Evolutionary conservation across 2,113 vertebrate species (phyloP).

Genomic region (Pelecanoides urinatrix): DNA sequence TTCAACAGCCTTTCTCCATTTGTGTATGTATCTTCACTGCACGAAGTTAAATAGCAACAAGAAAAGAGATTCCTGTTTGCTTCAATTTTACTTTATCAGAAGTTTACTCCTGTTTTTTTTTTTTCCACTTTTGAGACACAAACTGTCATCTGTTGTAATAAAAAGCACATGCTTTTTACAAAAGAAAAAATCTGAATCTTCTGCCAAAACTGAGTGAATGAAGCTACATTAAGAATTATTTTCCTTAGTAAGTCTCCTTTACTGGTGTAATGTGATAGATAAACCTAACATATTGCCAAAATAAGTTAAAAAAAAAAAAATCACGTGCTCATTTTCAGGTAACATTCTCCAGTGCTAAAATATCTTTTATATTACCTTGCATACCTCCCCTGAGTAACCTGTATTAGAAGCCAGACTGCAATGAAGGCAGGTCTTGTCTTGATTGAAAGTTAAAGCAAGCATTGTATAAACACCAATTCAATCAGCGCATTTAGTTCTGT

Average conservation of each 20-base stretch:
- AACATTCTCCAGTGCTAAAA: background rate
- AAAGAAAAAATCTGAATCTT: background rate
- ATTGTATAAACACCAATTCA: background rate
- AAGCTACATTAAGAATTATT: background rate
- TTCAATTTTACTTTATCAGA: conserved; percentile 46
- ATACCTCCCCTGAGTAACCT: background rate
- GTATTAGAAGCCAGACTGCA: background rate
- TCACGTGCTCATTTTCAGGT: background rate
- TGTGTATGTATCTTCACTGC: background rate
- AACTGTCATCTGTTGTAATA: background rate
- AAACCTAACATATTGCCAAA: background rate
- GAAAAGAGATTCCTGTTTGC: background rate
- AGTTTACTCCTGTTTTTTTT: background rate
- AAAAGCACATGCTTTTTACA: background rate
- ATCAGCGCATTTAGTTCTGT: background rate
- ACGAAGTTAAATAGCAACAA: conserved; percentile 44
- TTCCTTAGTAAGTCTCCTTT: background rate
- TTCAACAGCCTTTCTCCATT: conserved; percentile 2
- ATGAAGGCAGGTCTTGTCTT: background rate
- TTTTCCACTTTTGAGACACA: conserved; percentile 8
- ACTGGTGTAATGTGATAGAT: background rate
- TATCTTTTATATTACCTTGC: background rate
- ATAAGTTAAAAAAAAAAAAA: background rate
- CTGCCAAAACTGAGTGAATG: background rate
- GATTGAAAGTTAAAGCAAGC: background rate